These are phyloP conservation scores for Uropetala carovei DNA, from an alignment of 2,888 invertebrate species.

Conservation along the genomic window DNA sequence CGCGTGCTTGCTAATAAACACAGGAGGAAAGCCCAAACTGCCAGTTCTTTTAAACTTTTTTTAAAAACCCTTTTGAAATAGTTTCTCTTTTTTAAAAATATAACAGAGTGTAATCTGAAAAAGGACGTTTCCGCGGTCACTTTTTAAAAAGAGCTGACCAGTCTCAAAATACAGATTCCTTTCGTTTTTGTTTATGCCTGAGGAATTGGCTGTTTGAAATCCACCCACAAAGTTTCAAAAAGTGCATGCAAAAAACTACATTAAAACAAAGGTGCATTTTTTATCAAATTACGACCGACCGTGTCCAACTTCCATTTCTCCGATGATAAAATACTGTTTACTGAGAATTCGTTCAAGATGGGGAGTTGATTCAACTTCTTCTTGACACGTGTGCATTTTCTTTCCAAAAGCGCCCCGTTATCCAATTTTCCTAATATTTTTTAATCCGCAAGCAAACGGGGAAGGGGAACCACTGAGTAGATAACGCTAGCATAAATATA, in stretches of 20 bases:
- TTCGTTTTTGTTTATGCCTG: conserved; percentile 10
- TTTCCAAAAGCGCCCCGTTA: conserved; percentile 34
- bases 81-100: conserved; percentile 45
- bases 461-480: conserved; percentile 56
- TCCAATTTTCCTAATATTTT: conserved; percentile 34
- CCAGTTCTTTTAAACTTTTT: conserved; percentile 29
- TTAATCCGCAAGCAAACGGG: conserved; percentile 54
- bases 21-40: conserved; percentile 51
- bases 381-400: neutral
- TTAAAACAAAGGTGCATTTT: conserved; percentile 32
- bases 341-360: neutral
- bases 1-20: conserved; percentile 19
- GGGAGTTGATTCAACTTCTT: neutral
- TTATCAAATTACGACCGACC: conserved; percentile 26
- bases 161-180: conserved; percentile 50
- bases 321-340: conserved; percentile 6
- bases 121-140: conserved; percentile 57
- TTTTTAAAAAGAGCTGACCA: conserved; percentile 59
- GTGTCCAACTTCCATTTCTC: conserved; percentile 33
- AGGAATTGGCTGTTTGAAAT: conserved; percentile 33
- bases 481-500: conserved; percentile 61
- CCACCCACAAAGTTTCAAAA: conserved; percentile 23
- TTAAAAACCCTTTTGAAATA: conserved; percentile 50
- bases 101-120: conserved; percentile 51
- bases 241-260: conserved; percentile 39